Evolutionary conservation across 2,113 vertebrate species (phyloP).

Genomic region (Pan paniscus): DNA sequence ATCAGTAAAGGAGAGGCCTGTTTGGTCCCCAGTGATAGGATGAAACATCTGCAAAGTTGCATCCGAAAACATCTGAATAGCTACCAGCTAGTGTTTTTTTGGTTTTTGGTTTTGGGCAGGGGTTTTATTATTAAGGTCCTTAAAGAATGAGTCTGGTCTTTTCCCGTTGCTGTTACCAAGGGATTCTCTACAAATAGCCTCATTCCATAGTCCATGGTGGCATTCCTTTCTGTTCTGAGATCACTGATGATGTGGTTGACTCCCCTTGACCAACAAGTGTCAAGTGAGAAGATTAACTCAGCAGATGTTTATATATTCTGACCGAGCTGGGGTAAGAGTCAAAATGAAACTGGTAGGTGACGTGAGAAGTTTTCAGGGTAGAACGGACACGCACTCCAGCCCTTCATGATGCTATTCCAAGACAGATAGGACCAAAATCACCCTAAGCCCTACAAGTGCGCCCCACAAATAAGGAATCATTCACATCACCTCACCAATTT

Average conservation of each 20-base stretch:
- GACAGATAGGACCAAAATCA: not conserved
- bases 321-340: not conserved
- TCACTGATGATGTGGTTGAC: not conserved
- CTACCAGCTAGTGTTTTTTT: not conserved
- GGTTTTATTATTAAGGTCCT: not conserved
- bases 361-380: not conserved
- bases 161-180: not conserved
- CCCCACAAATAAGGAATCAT: not conserved
- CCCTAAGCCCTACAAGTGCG: not conserved
- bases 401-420: not conserved
- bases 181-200: not conserved
- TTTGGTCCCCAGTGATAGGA: constrained; percentile 3
- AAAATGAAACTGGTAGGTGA: not conserved
- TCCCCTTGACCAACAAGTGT: not conserved
- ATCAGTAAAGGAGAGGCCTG: not conserved
- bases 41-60: not conserved
- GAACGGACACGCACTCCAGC: not conserved
- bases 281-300: not conserved
- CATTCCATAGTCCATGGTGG: fast-evolving
- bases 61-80: not conserved
- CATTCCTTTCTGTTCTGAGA: not conserved
- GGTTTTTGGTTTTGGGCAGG: too few species aligned
- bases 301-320: not conserved
- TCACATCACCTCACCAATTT: not conserved
- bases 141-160: not conserved